Percentiles rank a stretch among this genome's conserved stretches.
phyloP scores from a whole-genome alignment of 2,113 vertebrate species.

The Hydrolagus affinis region DNA sequence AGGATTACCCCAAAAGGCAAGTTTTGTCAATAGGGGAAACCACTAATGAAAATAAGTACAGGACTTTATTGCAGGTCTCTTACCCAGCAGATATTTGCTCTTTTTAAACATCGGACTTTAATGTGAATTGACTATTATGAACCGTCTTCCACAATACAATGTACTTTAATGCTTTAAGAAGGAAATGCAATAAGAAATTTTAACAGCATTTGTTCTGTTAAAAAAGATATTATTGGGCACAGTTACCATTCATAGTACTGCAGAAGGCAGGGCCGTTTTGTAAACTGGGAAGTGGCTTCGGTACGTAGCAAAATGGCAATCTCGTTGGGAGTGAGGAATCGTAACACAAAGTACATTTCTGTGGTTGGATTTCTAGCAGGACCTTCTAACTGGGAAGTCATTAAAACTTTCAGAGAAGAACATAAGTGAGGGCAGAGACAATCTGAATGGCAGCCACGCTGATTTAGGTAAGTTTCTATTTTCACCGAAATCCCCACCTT shows the following conservation, averaged over 20 bases:
- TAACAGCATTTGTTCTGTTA: not conserved
- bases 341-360: not conserved
- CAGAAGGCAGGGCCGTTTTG: not conserved
- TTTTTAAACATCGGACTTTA: not conserved
- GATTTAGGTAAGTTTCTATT: conserved; percentile 48
- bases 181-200: not conserved
- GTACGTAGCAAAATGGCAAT: not conserved
- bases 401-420: conserved; percentile 41
- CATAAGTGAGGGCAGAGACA: conserved; percentile 43
- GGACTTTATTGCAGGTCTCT: too few species aligned
- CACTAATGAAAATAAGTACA: too few species aligned
- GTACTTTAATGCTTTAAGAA: not conserved
- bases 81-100: too few species aligned
- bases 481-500: too few species aligned
- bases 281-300: too few species aligned
- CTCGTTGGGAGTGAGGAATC: not conserved
- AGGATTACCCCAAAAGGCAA: too few species aligned
- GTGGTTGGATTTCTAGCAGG: conserved; percentile 41
- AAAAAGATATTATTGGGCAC: too few species aligned
- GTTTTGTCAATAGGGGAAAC: too few species aligned
- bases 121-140: not conserved
- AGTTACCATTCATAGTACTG: not conserved
- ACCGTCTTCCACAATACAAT: not conserved
- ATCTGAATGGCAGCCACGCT: conserved; percentile 43
- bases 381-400: conserved; percentile 43